These are phyloP conservation scores for Asarcornis scutulata DNA, from an alignment of 2,113 vertebrate species.

Conservation along the genomic window DNA sequence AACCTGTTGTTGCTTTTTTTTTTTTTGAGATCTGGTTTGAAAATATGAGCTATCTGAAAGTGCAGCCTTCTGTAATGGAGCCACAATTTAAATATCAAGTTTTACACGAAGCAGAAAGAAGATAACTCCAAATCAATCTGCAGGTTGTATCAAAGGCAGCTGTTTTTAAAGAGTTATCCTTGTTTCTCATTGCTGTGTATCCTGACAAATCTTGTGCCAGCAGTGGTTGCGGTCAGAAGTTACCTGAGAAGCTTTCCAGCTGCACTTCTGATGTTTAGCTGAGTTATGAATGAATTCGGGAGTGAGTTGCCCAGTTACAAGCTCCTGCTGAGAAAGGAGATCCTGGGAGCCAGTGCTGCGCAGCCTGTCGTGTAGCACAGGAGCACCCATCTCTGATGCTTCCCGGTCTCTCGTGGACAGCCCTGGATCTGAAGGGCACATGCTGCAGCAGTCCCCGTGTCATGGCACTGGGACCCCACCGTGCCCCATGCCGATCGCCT, in stretches of 20 bases:
- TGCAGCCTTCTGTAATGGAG: not conserved
- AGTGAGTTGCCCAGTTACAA: not conserved
- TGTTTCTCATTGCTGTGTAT: not conserved
- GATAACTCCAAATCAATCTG: not conserved
- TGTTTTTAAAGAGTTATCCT: not conserved
- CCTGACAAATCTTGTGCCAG: not conserved
- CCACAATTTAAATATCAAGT: not conserved
- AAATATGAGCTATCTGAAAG: not conserved
- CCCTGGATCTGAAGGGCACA: accelerated
- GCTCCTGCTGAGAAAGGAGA: accelerated
- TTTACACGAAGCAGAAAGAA: not conserved
- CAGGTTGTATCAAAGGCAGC: not conserved
- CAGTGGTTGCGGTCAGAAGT: not conserved
- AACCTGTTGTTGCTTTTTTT: not conserved
- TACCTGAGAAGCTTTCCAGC: not conserved
- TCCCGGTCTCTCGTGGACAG: accelerated
- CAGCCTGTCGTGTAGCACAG: not conserved
- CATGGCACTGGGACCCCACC: accelerated
- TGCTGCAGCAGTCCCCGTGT: not conserved
- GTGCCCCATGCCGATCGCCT: accelerated
- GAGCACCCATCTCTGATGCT: not conserved
- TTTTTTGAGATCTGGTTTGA: not conserved
- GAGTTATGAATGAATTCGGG: not conserved
- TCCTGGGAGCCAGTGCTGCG: not conserved
- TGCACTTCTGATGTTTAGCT: not conserved